Conservation (phyloP, 1,140 invertebrate species). For the Tetramorium parvispinum region DNA sequence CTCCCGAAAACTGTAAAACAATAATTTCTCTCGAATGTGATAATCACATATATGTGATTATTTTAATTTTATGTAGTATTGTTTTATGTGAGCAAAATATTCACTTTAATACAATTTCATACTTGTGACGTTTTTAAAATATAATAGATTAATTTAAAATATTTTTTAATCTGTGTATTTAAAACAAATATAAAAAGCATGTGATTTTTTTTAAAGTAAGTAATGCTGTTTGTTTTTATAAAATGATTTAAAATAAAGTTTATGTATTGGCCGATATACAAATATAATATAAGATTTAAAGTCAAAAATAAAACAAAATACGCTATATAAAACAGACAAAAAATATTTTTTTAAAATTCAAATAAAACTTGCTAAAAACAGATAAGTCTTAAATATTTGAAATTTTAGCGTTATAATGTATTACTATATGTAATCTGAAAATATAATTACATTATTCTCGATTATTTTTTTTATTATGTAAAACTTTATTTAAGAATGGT, state of each 20-base stretch:
- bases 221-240: neutral
- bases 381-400: neutral
- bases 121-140: neutral
- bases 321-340: neutral
- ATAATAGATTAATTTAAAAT: neutral
- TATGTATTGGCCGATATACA: neutral
- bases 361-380: neutral
- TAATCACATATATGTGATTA: neutral
- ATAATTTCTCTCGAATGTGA: neutral
- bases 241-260: neutral
- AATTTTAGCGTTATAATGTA: constrained; percentile 8
- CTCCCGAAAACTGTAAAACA: neutral
- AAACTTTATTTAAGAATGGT: constrained; percentile 6
- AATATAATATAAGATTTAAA: neutral
- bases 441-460: constrained; percentile 26
- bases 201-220: neutral
- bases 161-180: constrained; percentile 3
- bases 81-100: neutral
- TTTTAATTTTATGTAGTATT: neutral
- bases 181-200: neutral
- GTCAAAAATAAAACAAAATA: neutral
- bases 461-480: neutral
- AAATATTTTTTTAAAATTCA: neutral
- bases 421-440: neutral
- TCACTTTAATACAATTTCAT: neutral